Percentiles rank a stretch among this genome's conserved stretches.
Conservation (phyloP, 2,888 invertebrate species). For the Priocnemis perturbator region DNA sequence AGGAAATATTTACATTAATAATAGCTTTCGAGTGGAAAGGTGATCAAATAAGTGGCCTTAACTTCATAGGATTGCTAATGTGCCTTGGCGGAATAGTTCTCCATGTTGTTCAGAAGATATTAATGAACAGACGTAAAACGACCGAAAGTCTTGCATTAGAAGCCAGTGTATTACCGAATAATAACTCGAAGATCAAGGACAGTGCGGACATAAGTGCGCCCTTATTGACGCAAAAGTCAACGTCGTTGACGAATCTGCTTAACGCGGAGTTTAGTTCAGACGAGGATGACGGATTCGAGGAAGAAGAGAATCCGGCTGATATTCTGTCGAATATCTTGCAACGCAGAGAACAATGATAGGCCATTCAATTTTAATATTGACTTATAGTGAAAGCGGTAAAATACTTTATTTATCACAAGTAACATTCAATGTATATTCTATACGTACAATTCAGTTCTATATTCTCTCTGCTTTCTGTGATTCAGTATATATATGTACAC, state of each 20-base stretch:
- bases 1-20: conserved; percentile 95
- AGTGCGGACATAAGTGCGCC: conserved; percentile 66
- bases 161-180: conserved; percentile 59
- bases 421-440: no score
- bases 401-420: no score
- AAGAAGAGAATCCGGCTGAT: conserved; percentile 76
- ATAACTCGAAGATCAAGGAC: conserved; percentile 62
- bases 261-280: conserved; percentile 71
- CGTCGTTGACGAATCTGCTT: conserved; percentile 71
- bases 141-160: conserved; percentile 67
- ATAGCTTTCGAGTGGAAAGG: conserved; percentile 92
- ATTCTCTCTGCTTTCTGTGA: no score
- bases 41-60: conserved; percentile 88
- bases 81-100: conserved; percentile 92
- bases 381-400: no score
- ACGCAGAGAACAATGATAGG: conserved; percentile 62
- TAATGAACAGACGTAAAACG: conserved; percentile 60
- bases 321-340: conserved; percentile 76
- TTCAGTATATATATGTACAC: no score
- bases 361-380: no score
- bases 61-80: conserved; percentile 89
- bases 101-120: conserved; percentile 87
- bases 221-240: conserved; percentile 70
- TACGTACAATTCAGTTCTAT: no score
- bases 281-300: conserved; percentile 66